Evolutionary conservation across 2,797 vertebrate species (phyloP).

Genomic region (Pangasius larnaudii): DNA sequence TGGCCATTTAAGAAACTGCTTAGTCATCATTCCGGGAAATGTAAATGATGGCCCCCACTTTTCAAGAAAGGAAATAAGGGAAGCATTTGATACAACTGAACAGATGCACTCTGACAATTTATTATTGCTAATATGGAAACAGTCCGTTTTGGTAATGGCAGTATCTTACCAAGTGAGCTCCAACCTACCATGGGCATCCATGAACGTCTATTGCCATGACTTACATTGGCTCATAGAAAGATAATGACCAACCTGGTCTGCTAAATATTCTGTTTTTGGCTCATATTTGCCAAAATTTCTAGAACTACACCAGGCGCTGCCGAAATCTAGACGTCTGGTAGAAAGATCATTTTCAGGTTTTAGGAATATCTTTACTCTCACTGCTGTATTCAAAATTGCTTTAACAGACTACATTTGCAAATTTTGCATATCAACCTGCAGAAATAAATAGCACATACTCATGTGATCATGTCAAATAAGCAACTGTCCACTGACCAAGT

Average conservation of each 20-base stretch:
- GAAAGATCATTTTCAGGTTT: not conserved
- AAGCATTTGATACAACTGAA: constrained; percentile 71
- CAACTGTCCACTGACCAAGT: constrained; percentile 38
- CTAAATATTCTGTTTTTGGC: not conserved
- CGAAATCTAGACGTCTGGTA: not conserved
- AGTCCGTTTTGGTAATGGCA: not conserved
- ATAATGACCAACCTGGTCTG: not conserved
- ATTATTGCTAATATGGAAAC: constrained; percentile 69
- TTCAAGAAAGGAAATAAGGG: constrained; percentile 77
- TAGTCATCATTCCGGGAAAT: constrained; percentile 82
- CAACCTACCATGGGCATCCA: not conserved
- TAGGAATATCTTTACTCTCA: not conserved
- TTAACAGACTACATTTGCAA: constrained; percentile 32
- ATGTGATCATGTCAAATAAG: constrained; percentile 32
- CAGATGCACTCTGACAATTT: constrained; percentile 74
- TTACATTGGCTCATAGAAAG: not conserved
- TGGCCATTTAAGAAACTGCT: constrained; percentile 79
- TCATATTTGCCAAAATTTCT: not conserved
- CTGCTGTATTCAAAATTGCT: constrained; percentile 7
- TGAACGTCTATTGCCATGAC: not conserved
- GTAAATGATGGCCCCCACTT: constrained; percentile 76
- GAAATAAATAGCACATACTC: constrained; percentile 42
- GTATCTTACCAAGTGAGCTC: not conserved
- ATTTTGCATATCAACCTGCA: constrained; percentile 33
- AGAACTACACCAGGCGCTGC: not conserved